Conservation (phyloP, 2,888 invertebrate genomes). For the Oxytorus armatus region DNA sequence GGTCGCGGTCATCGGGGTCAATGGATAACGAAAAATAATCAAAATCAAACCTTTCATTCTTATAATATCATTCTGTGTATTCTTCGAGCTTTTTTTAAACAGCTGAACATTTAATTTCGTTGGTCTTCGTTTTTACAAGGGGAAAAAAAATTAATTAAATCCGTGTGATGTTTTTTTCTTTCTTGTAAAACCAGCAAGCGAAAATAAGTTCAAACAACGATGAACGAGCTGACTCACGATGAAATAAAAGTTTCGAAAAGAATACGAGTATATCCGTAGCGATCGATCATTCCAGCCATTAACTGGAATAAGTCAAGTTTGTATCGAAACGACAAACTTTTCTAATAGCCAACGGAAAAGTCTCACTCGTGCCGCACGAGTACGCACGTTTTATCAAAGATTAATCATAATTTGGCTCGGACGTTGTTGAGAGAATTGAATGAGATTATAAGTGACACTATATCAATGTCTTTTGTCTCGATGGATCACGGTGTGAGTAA, state of each 20-base stretch:
- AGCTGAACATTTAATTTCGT: neutral
- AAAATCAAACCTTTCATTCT: conserved; percentile 26
- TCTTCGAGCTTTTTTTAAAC: conserved; percentile 18
- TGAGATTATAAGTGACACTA: neutral
- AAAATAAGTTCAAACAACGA: too few relatives aligned
- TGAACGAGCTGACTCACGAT: too few relatives aligned
- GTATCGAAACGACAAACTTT: neutral
- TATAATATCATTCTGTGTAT: neutral
- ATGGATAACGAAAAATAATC: conserved; percentile 18
- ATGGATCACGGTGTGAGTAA: too few relatives aligned
- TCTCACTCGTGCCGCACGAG: too few relatives aligned
- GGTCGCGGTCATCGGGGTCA: conserved; percentile 26
- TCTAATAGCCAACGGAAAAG: too few relatives aligned
- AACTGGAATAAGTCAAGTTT: conserved; percentile 52
- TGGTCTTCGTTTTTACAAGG: too few relatives aligned
- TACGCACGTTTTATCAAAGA: too few relatives aligned
- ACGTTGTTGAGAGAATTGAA: conserved; percentile 20
- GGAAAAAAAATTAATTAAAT: too few relatives aligned
- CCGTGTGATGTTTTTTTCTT: too few relatives aligned
- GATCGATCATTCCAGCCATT: conserved; percentile 45
- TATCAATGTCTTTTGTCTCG: too few relatives aligned
- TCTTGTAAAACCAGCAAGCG: too few relatives aligned
- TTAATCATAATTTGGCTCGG: conserved; percentile 53
- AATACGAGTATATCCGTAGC: conserved; percentile 5
- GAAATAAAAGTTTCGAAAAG: conserved; percentile 8